phyloP scores from a whole-genome alignment of 2,888 invertebrate genomes.

The Colletes collaris region DNA sequence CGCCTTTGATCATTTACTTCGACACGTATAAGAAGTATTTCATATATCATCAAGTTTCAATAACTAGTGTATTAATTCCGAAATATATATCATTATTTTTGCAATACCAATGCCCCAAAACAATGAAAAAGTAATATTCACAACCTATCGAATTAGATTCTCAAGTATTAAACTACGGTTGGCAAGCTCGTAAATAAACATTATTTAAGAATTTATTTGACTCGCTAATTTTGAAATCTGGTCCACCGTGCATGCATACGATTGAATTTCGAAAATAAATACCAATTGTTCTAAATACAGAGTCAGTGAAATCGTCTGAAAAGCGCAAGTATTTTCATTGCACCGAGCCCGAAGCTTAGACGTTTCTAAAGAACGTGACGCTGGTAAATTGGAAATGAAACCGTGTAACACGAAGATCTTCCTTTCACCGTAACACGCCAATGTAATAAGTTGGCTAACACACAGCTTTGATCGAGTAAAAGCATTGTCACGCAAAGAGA shows the following conservation, averaged over 20 bases:
- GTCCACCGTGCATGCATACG: slow-evolving; percentile 11
- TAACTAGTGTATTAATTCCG: too few species aligned
- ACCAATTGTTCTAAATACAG: not conserved
- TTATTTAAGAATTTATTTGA: too few species aligned
- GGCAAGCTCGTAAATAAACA: too few species aligned
- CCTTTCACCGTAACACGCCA: slow-evolving; percentile 49
- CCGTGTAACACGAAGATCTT: slow-evolving; percentile 27
- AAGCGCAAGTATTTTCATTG: slow-evolving; percentile 12
- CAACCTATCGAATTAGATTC: too few species aligned
- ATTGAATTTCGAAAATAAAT: slow-evolving; percentile 20
- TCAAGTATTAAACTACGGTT: too few species aligned
- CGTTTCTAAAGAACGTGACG: slow-evolving; percentile 19
- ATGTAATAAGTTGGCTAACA: slow-evolving; percentile 31
- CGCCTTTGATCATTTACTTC: too few species aligned
- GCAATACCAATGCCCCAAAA: too few species aligned
- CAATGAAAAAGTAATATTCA: not conserved
- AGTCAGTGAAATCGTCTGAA: slow-evolving; percentile 15
- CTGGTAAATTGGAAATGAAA: slow-evolving; percentile 23
- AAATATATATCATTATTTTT: too few species aligned
- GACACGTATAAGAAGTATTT: too few species aligned
- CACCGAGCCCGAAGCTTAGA: not conserved
- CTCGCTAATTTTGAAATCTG: slow-evolving; percentile 43
- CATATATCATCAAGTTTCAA: too few species aligned
- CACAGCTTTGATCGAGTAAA: slow-evolving; percentile 29
- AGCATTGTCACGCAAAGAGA: slow-evolving; percentile 45